A percentile compares a stretch with the other conserved stretches of the same genome.
Evolutionary conservation across 2,888 invertebrate genomes (phyloP).

Genomic region (Xestobium rufovillosum): DNA sequence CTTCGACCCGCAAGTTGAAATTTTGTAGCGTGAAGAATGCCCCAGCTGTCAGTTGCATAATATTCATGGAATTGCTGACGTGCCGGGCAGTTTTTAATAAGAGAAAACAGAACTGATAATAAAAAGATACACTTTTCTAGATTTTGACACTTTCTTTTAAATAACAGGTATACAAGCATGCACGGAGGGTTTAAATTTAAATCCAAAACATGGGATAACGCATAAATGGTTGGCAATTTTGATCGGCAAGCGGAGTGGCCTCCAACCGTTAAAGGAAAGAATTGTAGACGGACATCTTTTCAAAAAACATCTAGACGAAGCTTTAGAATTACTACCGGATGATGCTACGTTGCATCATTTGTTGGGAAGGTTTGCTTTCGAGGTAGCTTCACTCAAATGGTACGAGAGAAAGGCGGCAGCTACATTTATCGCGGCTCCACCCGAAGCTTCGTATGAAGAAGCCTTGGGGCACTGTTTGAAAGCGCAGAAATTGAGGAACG

Average conservation of each 20-base stretch:
- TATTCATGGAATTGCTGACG: too few species aligned
- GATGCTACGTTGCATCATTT: constrained; percentile 60
- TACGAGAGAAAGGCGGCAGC: constrained; percentile 56
- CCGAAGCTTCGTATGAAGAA: constrained; percentile 53
- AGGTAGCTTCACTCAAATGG: constrained; percentile 46
- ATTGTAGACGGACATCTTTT: constrained; percentile 58
- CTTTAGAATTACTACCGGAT: constrained; percentile 51
- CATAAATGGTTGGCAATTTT: constrained; percentile 71
- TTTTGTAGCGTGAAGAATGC: too few species aligned
- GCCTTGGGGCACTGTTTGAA: constrained; percentile 50
- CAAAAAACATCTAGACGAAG: constrained; percentile 60
- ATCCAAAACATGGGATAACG: constrained; percentile 48
- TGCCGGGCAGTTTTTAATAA: too few species aligned
- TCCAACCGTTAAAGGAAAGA: constrained; percentile 54
- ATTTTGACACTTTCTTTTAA: constrained; percentile 15
- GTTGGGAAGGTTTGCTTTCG: constrained; percentile 61
- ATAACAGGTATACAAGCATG: constrained; percentile 50
- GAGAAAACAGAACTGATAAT: too few species aligned
- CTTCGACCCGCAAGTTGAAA: too few species aligned
- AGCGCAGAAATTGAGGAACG: constrained; percentile 47
- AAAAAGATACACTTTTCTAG: too few species aligned
- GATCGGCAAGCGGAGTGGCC: constrained; percentile 54
- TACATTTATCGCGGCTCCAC: constrained; percentile 57
- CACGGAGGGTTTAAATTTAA: constrained; percentile 46
- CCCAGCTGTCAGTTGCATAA: too few species aligned